Base-by-base conservation (phyloP, 1,140 invertebrate genomes). In the Bilobella aurantiaca region DNA sequence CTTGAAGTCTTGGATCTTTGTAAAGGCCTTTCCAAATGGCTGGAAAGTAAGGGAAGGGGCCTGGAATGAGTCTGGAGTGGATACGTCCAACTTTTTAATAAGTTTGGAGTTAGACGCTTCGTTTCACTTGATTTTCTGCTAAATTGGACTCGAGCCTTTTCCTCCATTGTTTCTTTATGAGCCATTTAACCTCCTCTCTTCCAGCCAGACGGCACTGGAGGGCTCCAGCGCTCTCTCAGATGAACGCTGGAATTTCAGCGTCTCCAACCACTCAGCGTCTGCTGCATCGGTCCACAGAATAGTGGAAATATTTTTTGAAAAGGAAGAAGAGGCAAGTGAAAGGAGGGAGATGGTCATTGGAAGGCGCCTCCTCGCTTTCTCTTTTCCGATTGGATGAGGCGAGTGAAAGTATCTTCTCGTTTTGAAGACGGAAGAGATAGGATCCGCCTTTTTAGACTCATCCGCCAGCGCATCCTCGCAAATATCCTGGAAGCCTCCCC, bases 101-200 rank as follows among this genome's bases (percentile, higher is more conserved):
- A 67, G 63, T 42, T 42, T 31, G 63, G 59, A 68, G 60, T 56
- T 69, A 72, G 69, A 72, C 70, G 70, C 31, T 72, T 72, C 66
- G 70, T 67, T 72, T 72, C 69, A 68, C 67, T 65, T 72, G 70
- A 72, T 72, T 72, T 72, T 72, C 70, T 72, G 66, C 57, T 69
- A 69, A 69, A 72, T 72, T 72, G 67, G 67, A 71, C 67, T 68
- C 62, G 62, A 66, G 60, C 53, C 16, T 28, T 16, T 3, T n/a
- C 27, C 53, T 60, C 66, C 69, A 70, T 70, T 70, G 69, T 70
- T 70, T 70, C 49, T 70, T 68, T 70, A 70, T 70, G 69, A 70
- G 32, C 69, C 69, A 70, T 70, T 70, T 70, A 61, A 53, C 64
- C 65, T 68, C 69, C 65, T 49, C 47, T 63, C 58, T 18, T 42